Percentiles rank a stretch among this genome's conserved stretches.
Evolutionary conservation across 2,113 vertebrate species (phyloP).

Genomic region (Fregata magnificens): DNA sequence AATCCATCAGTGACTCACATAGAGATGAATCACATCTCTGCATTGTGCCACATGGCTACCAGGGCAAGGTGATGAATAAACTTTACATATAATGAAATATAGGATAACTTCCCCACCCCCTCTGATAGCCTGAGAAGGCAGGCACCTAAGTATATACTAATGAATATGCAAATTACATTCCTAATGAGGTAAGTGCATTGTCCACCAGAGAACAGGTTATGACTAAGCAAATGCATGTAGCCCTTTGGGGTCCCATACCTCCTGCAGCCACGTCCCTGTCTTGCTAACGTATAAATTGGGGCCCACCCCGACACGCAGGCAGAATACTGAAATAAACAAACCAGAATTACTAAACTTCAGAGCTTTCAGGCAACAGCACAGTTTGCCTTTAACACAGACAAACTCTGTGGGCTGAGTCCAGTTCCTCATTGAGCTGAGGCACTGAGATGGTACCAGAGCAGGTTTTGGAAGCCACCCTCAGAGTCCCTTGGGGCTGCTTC

Average conservation of each 20-base stretch:
- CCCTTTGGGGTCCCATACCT: not conserved
- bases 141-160: not conserved
- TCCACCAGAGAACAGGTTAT: not conserved
- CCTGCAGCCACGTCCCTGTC: not conserved
- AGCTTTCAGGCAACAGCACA: not conserved
- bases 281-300: accelerated
- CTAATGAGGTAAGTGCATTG: not conserved
- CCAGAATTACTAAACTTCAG: not conserved
- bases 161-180: not conserved
- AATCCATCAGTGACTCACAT: not conserved
- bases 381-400: not conserved
- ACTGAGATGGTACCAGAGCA: not conserved
- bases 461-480: not conserved
- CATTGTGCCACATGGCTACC: not conserved
- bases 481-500: not conserved
- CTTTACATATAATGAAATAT: not conserved
- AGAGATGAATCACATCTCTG: not conserved
- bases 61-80: not conserved
- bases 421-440: not conserved
- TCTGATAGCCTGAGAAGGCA: not conserved
- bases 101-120: not conserved
- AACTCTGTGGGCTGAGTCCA: not conserved
- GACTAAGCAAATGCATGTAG: not conserved
- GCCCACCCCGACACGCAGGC: too few species aligned
- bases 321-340: not conserved